phyloP scores from a whole-genome alignment of 2,888 invertebrate species.

The Eurytoma californica region DNA sequence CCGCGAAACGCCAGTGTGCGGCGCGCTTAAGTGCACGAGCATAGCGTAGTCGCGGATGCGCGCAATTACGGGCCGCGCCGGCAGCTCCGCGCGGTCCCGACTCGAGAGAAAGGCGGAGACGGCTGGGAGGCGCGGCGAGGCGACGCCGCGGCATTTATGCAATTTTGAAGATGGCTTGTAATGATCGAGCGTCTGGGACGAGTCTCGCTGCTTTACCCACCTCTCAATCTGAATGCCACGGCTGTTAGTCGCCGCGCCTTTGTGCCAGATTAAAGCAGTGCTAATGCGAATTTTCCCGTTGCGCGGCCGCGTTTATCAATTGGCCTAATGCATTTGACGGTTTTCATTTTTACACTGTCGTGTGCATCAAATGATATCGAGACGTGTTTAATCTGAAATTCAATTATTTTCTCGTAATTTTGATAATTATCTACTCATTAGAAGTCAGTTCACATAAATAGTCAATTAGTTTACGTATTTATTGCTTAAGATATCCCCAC shows the following conservation, averaged over 20 bases:
- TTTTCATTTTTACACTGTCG: too few species aligned
- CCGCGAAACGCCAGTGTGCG: not conserved
- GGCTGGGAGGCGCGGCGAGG: not conserved
- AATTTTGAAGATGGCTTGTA: constrained; percentile 39
- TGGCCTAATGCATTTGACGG: too few species aligned
- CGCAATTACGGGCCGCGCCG: constrained; percentile 45
- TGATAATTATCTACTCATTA: too few species aligned
- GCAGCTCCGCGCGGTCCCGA: constrained; percentile 23
- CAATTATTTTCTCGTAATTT: too few species aligned
- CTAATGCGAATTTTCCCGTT: too few species aligned
- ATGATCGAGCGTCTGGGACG: constrained; percentile 14
- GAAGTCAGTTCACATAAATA: too few species aligned
- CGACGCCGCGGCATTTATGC: constrained; percentile 21
- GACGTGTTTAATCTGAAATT: too few species aligned
- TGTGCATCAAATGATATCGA: too few species aligned
- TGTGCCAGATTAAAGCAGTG: too few species aligned
- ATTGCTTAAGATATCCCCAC: too few species aligned
- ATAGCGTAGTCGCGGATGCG: constrained; percentile 29
- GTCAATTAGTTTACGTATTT: too few species aligned
- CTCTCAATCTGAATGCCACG: not conserved
- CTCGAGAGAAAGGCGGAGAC: constrained; percentile 1
- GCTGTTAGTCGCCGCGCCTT: not conserved
- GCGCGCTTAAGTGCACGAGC: constrained; percentile 31
- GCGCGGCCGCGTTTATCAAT: too few species aligned
- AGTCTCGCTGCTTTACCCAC: not conserved